A percentile compares a stretch with the other conserved stretches of the same genome.
phyloP scores from a whole-genome alignment of 2,888 invertebrate genomes.

The Melanostoma scalare region DNA sequence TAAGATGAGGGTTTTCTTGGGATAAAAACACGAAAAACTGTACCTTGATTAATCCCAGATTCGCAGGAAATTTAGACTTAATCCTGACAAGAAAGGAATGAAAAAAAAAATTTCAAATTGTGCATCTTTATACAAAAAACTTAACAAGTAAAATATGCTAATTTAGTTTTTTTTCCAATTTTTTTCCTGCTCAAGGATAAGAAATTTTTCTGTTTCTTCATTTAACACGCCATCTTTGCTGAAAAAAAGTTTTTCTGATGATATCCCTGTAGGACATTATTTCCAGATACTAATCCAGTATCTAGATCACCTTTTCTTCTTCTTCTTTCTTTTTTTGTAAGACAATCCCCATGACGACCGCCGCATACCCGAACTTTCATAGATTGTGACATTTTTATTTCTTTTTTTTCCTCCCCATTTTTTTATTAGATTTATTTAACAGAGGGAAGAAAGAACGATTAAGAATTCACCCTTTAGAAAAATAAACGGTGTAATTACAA shows the following conservation, averaged over 20 bases:
- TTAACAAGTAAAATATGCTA: conserved; percentile 79
- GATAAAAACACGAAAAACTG: conserved; percentile 29
- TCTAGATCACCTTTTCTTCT: conserved; percentile 79
- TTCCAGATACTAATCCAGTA: conserved; percentile 80
- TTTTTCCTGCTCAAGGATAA: conserved; percentile 34
- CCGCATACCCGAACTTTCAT: conserved; percentile 36
- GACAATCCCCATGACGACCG: conserved; percentile 36
- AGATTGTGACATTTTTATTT: conserved; percentile 69
- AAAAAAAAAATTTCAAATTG: conserved; percentile 62
- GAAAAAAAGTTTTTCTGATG: conserved; percentile 68
- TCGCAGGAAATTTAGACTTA: conserved; percentile 62
- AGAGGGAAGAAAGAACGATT: conserved; percentile 53
- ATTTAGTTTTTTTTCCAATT: conserved; percentile 73
- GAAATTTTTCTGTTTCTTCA: conserved; percentile 35
- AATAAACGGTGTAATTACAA: conserved; percentile 70
- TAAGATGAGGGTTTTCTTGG: conserved; percentile 4
- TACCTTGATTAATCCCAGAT: conserved; percentile 67
- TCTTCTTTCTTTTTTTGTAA: conserved; percentile 28
- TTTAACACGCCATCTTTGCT: conserved; percentile 40
- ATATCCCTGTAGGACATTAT: conserved; percentile 82
- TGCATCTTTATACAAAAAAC: conserved; percentile 72
- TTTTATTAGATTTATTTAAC: conserved; percentile 68
- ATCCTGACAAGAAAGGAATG: conserved; percentile 57
- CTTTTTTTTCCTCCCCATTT: conserved; percentile 23
- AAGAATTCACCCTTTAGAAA: conserved; percentile 72